Base-by-base conservation (phyloP, 92 coral and sea anemone genomes). In the Paramuricea clavata region DNA sequence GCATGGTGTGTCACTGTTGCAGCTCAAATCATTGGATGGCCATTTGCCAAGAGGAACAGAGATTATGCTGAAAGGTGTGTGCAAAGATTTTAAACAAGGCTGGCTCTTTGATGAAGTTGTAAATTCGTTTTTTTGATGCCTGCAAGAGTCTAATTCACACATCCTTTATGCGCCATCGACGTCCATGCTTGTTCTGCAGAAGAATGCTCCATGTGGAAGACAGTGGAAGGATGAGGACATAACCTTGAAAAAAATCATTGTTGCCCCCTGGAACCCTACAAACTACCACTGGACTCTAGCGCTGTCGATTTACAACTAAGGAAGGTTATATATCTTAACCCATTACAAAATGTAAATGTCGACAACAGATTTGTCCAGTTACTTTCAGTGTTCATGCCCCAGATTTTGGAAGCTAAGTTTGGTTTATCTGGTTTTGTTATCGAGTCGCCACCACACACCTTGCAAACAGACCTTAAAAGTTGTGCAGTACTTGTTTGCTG, bases 361-460 rank as follows among this genome's bases (percentile, higher is more conserved):
- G 21, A 11, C 13, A 12, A 33, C 62, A 54, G 22, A 6, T 54
- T 6, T 13, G 22, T 13, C 22, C 19, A 72, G 52, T 39, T 19
- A 72, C 27, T 35, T 22, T 12, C 33, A 21, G 8, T 42, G 8
- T 72, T 72, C 41, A 36, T 72, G 78, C 57, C 78, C 7, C 78
- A 72, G 23, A 35, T 72, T 72, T 22, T 72, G 12, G 2, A 0
- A 12, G 28, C 11, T 6, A 72, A 72, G 31, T 72, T 72, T 72
- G 33, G 78, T 9, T 35, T 72, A 9, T 72, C 52, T 0, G 50
- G 52, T 19, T 35, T 36, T 39, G 12, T 6, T 11, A n/a, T 72
- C 7, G 57, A 72, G 21, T 72, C 78, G 7, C 78, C 54, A 35
- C 78, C 78, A 72, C 78, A 72, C 56, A 72, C 33, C 13, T 12